Evolutionary conservation across 2,888 invertebrate species (phyloP), one percentile per base, ranked within the genome.

Genomic region (Acrobasis consociella): DNA sequence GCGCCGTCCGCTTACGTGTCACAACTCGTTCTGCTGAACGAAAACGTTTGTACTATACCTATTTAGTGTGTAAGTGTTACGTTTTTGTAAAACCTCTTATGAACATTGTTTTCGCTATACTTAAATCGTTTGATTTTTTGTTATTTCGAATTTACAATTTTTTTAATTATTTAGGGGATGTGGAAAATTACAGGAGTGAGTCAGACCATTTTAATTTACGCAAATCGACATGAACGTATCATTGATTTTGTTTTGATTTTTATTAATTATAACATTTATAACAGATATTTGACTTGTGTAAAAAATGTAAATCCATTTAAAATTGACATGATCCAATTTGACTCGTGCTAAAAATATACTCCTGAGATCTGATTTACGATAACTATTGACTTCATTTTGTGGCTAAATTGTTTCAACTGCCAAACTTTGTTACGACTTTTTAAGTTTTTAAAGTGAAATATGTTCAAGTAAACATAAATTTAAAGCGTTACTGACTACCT

Each of bases 41-140:
- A 46, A 11, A n/a, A 10, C 5, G 2, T 13, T 46, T 46, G 22
- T 22, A 22, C 22, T n/a, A 13, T 3, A 46, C 13, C 1, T 46
- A 46, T 56, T 60, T 67, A 64, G 64, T 52, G 5, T 53, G 49
- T 64, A 66, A 60, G 64, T 62, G 58, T 58, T 55, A 59, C 42
- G 39, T 62, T 49, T 49, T 55, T 39, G 9, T 39, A 55, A 38
- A 55, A 39, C 39, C 39, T 39, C 55, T 55, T 53, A 13, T 38
- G 55, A 39, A 55, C 10, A 16, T 55, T 55, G 39, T 55, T 46
- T 46, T 46, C 31, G 1, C 15, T 55, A 11, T 51, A 46, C n/a
- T n/a, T n/a, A n/a, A n/a, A 13, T 42, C 15, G 31, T 49, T 39
- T 56, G 55, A 52, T 49, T 58, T 49, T 37, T 58, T 49, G 11